A percentile compares a stretch with the other conserved stretches of the same genome.
These are phyloP conservation scores for Stramonita haemastoma DNA, from an alignment of 2,888 invertebrate species.

Conservation along the genomic window DNA sequence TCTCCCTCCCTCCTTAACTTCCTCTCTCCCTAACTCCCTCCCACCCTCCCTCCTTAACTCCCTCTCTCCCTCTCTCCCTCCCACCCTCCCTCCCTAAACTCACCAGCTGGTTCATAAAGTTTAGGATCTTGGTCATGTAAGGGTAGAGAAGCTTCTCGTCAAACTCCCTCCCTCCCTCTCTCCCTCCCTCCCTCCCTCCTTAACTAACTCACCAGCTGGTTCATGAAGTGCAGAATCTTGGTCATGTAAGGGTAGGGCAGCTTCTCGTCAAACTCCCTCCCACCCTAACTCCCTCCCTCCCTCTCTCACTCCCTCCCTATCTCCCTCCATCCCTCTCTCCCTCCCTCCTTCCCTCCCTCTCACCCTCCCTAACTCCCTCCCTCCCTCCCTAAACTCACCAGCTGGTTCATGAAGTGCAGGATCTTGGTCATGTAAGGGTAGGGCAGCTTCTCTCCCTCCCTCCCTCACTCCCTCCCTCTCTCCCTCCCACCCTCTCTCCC, in stretches of 20 bases:
- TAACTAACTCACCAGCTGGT: slow-evolving; percentile 26
- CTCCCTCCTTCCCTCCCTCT: too few relatives aligned
- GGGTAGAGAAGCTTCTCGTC: too few relatives aligned
- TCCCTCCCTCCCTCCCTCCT: background rate
- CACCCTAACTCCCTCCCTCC: background rate
- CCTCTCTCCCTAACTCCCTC: background rate
- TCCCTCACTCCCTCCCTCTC: background rate
- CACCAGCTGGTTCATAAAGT: background rate
- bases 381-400: background rate
- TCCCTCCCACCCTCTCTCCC: background rate
- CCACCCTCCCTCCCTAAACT: background rate
- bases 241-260: too few relatives aligned
- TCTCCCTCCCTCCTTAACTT: background rate
- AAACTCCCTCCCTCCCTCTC: background rate
- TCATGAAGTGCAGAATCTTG: slow-evolving; percentile 45
- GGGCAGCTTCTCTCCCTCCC: too few relatives aligned
- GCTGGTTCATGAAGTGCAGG: background rate
- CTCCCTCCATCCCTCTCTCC: too few relatives aligned
- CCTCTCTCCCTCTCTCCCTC: background rate
- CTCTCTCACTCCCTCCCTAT: background rate
- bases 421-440: background rate
- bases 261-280: background rate
- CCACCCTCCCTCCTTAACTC: background rate
- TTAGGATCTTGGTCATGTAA: background rate
- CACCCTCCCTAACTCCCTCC: background rate